A percentile compares a stretch with the other conserved stretches of the same genome.
phyloP scores from a whole-genome alignment of 2,888 invertebrate genomes.

The Melieria crassipennis region DNA sequence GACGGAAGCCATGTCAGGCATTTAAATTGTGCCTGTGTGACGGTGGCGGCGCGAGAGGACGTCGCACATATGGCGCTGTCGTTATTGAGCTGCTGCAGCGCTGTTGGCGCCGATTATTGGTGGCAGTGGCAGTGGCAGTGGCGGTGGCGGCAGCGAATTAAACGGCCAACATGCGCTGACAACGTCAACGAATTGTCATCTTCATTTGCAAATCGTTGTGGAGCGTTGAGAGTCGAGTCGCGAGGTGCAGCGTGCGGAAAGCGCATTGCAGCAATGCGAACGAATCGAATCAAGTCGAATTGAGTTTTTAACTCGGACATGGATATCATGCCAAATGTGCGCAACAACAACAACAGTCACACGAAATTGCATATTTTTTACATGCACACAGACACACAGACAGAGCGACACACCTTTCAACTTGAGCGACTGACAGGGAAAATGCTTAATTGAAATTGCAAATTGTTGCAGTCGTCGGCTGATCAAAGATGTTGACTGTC shows the following conservation, averaged over 20 bases:
- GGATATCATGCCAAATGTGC: neutral
- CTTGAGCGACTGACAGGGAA: slow-evolving; percentile 29
- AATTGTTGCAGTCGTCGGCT: slow-evolving; percentile 35
- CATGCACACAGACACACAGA: neutral
- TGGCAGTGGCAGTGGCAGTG: neutral
- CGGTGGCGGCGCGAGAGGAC: no score
- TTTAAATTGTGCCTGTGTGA: no score
- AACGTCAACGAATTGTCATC: slow-evolving; percentile 38
- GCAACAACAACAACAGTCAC: slow-evolving; percentile 9
- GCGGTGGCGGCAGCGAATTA: slow-evolving; percentile 20
- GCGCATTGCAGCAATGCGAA: slow-evolving; percentile 15
- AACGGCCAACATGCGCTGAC: slow-evolving; percentile 23
- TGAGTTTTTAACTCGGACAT: slow-evolving; percentile 30
- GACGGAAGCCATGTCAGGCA: no score
- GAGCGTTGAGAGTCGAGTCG: neutral
- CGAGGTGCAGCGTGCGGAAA: neutral
- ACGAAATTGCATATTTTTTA: slow-evolving; percentile 26
- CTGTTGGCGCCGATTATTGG: slow-evolving; percentile 22
- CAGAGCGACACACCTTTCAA: slow-evolving; percentile 5
- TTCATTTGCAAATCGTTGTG: slow-evolving; percentile 32
- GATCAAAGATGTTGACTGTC: slow-evolving; percentile 21
- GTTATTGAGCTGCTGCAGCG: neutral
- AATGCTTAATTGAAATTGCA: slow-evolving; percentile 43
- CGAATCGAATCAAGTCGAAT: slow-evolving; percentile 30
- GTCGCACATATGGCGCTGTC: neutral